Evolutionary conservation across 2,113 vertebrate species (phyloP), one percentile per base, ranked within the genome.

Genomic region (Sander vitreus): DNA sequence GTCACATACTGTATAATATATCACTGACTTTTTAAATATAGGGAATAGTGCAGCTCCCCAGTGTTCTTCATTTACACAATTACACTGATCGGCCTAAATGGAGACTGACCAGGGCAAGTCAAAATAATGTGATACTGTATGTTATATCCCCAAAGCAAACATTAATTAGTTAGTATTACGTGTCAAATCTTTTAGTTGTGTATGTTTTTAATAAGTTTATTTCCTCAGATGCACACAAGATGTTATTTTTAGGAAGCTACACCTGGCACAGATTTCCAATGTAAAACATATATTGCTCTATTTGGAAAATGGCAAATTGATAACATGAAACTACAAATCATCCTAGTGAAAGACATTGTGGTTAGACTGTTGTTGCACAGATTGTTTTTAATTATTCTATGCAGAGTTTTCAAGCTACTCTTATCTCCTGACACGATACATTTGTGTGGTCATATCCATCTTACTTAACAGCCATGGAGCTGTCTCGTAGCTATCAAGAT

Each of bases 401-500:
- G 25, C 12, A 57, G 13, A 55, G 47, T 60, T 47, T 53, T 76
- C 7, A 39, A 50, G 8, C 57, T 21, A 60, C n/a, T 74, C 30
- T 43, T 58, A 53, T 69, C 51, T 39, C 75, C 45, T 73, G 55
- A 71, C 78, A 70, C 1, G 8, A 45, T 9, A 43, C 27, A 73
- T 80, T 18, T 79, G 68, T 67, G 36, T 80, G 57, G 55, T 73
- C 60, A 50, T 64, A 86, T 83, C 68, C 60, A 68, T 81, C 81
- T 90, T 76, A 91, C 84, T 89, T 78, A 81, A 81, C 85, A 76
- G 78, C 59, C 70, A 72, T 57, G 10, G 64, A 72, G 73, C 79
- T 75, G 67, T 71, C 25, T 85, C 25, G 25, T 53, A 67, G 83
- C 89, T 90, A 87, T 94, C 89, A 85, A 60, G 76, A 85, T 85